These are phyloP conservation scores for Lithosia quadra DNA, from an alignment of 2,888 invertebrate species.

Conservation along the genomic window DNA sequence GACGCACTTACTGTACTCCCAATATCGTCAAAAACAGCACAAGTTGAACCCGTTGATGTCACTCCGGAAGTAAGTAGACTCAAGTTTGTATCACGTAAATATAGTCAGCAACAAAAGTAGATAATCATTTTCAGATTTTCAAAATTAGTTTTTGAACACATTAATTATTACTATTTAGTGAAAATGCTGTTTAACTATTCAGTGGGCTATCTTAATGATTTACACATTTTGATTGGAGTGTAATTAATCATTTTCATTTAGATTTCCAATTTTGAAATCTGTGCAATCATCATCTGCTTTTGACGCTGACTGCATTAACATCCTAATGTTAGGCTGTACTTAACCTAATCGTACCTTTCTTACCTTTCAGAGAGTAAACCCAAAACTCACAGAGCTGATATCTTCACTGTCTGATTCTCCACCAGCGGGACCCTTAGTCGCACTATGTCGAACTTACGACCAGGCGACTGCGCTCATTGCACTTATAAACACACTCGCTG, in stretches of 20 bases:
- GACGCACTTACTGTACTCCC: conserved; percentile 97
- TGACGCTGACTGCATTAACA: neutral
- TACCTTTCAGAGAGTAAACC: conserved; percentile 72
- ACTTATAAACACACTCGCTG: conserved; percentile 97
- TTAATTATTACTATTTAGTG: no score
- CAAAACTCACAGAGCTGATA: conserved; percentile 91
- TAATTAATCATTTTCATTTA: no score
- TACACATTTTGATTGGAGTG: no score
- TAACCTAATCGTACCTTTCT: neutral
- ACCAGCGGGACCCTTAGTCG: conserved; percentile 95
- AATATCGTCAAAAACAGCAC: conserved; percentile 95
- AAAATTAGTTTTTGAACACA: no score
- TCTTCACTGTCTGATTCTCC: conserved; percentile 95
- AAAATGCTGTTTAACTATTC: no score
- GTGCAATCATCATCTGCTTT: no score
- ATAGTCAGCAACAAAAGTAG: no score
- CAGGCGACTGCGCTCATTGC: conserved; percentile 97
- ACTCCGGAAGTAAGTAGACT: conserved; percentile 64
- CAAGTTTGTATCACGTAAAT: no score
- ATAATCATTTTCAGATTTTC: no score
- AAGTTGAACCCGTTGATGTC: conserved; percentile 90
- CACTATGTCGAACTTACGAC: conserved; percentile 96
- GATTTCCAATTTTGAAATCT: no score
- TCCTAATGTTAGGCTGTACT: neutral
- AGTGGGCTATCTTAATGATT: no score